Percentiles rank a stretch among this genome's conserved stretches.
Conservation (phyloP, 2,113 vertebrate genomes). For the Eleginops maclovinus region DNA sequence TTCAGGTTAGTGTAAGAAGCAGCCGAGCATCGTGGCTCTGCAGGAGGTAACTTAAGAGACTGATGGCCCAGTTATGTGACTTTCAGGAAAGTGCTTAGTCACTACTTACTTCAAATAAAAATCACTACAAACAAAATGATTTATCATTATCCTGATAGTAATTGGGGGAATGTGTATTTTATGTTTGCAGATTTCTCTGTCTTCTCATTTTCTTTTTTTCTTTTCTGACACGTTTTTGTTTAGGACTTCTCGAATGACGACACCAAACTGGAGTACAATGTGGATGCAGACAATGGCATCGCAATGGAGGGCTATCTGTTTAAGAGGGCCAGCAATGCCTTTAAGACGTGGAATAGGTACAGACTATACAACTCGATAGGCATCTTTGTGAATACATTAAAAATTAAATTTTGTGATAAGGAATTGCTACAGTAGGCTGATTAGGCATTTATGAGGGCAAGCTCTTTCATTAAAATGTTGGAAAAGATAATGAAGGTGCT, state of each 20-base stretch:
- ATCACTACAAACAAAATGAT: not conserved
- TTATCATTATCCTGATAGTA: not conserved
- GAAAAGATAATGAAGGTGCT: not conserved
- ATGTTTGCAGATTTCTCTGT: constrained; percentile 11
- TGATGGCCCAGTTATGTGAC: not conserved
- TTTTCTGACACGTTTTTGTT: constrained; percentile 22
- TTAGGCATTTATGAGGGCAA: not conserved
- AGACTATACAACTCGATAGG: not conserved
- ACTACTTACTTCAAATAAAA: not conserved
- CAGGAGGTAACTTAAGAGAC: not conserved
- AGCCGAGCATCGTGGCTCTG: not conserved
- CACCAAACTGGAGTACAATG: constrained; percentile 95
- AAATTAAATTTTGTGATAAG: not conserved
- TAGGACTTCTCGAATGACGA: constrained; percentile 97
- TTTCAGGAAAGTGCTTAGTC: not conserved
- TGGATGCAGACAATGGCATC: constrained; percentile 94
- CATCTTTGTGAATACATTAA: not conserved
- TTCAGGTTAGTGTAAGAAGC: constrained; percentile 10
- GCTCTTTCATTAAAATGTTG: not conserved
- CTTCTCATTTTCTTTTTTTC: not conserved
- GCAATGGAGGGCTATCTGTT: constrained; percentile 99
- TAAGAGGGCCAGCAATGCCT: constrained; percentile 98
- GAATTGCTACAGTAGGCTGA: not conserved
- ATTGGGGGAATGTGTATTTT: not conserved
- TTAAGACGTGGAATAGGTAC: constrained; percentile 99